Conservation (phyloP, 2,113 vertebrate genomes). For the Oreochromis spilurus region DNA sequence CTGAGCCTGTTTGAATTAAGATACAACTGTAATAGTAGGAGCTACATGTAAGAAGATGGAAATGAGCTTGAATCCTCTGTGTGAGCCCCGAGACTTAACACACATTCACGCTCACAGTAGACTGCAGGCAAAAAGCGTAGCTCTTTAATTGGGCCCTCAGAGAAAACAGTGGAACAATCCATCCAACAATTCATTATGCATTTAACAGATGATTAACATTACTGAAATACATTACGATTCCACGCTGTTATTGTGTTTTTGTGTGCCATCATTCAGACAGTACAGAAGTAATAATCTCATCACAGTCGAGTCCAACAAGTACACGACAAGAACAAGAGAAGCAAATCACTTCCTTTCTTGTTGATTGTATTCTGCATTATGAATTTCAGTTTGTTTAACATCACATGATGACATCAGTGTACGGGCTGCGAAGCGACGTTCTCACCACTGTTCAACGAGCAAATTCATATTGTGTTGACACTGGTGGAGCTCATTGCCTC, state of each 20-base stretch:
- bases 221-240: constrained; percentile 23
- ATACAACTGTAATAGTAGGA: background rate
- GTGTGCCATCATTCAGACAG: background rate
- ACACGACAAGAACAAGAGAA: background rate
- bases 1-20: background rate
- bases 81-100: constrained; percentile 35
- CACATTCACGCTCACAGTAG: constrained; percentile 16
- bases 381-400: background rate
- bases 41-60: constrained; percentile 15
- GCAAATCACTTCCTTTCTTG: background rate
- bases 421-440: background rate
- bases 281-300: background rate
- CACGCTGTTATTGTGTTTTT: background rate
- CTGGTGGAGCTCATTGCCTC: background rate
- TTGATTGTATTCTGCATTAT: background rate
- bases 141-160: constrained; percentile 71
- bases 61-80: constrained; percentile 15
- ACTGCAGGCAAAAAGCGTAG: constrained; percentile 29
- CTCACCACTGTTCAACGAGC: background rate
- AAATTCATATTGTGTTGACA: background rate
- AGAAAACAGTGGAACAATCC: constrained; percentile 69
- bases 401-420: background rate
- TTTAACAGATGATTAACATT: constrained; percentile 68
- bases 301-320: background rate
- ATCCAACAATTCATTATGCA: constrained; percentile 66